Evolutionary conservation across 2,888 invertebrate species (phyloP).

Genomic region (Drosophila paranaensis): DNA sequence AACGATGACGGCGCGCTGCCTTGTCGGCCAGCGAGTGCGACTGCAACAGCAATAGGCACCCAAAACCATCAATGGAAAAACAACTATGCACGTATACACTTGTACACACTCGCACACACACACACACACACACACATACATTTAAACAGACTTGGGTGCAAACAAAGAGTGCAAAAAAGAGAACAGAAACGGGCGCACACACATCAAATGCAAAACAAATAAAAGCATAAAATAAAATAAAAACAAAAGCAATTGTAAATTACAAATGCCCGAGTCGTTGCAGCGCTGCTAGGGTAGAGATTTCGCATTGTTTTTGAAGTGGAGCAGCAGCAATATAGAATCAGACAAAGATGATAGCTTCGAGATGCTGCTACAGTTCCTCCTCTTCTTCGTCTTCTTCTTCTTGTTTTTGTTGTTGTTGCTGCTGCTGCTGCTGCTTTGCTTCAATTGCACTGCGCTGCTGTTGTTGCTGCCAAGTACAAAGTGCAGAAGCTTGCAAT

Average conservation of each 20-base stretch:
- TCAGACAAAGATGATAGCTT: constrained; percentile 64
- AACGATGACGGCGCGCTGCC: constrained; percentile 31
- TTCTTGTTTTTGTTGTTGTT: background rate
- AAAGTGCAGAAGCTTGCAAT: constrained; percentile 66
- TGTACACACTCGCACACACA: constrained; percentile 14
- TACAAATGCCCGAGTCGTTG: constrained; percentile 55
- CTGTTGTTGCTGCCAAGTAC: constrained; percentile 45
- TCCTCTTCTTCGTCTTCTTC: background rate
- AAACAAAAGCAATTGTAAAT: constrained; percentile 76
- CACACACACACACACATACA: constrained; percentile 5
- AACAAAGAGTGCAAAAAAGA: constrained; percentile 52
- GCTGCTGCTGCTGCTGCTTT: constrained; percentile 25
- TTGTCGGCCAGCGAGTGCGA: constrained; percentile 30
- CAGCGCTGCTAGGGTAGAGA: constrained; percentile 48
- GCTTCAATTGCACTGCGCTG: constrained; percentile 52
- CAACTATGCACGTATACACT: constrained; percentile 62
- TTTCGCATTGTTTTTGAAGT: constrained; percentile 72
- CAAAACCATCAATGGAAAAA: constrained; percentile 82
- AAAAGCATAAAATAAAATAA: constrained; percentile 33
- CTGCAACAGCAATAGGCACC: constrained; percentile 58
- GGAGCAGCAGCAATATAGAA: constrained; percentile 36
- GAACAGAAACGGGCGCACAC: constrained; percentile 25
- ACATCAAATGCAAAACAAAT: constrained; percentile 51
- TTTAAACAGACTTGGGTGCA: constrained; percentile 37
- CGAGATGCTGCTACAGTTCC: constrained; percentile 38